phyloP scores from a whole-genome alignment of 2,797 vertebrate species.

The Parauchenoglanis punctatus region DNA sequence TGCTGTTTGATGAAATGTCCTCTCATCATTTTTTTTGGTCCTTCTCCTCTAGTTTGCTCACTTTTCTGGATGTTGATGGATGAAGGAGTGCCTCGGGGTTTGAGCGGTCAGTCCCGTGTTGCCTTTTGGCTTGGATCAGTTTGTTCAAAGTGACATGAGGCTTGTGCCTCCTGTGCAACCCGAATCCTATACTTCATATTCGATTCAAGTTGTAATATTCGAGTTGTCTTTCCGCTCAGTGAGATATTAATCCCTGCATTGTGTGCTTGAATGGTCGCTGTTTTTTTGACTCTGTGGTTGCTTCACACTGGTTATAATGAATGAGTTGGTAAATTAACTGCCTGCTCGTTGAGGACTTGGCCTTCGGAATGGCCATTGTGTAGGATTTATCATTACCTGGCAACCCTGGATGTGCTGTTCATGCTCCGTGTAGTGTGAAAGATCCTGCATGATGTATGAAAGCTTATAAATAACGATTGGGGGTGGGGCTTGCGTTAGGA shows the following conservation, averaged over 20 bases:
- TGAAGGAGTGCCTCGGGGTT: background rate
- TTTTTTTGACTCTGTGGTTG: background rate
- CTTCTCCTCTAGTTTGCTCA: background rate
- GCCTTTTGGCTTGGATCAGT: background rate
- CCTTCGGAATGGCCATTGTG: background rate
- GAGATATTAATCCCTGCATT: background rate
- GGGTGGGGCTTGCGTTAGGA: background rate
- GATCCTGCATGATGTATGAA: background rate
- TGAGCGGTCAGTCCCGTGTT: background rate
- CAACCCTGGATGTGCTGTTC: background rate
- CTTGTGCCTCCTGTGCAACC: background rate
- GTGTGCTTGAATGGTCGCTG: background rate
- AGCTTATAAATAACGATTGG: background rate
- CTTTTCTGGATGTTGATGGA: constrained; percentile 30
- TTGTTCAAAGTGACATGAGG: background rate
- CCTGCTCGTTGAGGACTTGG: too few relatives aligned
- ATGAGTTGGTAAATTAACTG: background rate
- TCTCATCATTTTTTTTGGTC: background rate
- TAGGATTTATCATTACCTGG: background rate
- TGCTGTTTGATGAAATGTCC: constrained; percentile 69
- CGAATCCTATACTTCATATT: background rate
- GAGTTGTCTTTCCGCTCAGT: background rate
- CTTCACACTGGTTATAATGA: background rate
- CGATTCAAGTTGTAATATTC: background rate
- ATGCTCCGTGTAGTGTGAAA: background rate